A percentile compares a stretch with the other conserved stretches of the same genome.
These are phyloP conservation scores for Zelostemma sp. DNA, from an alignment of 1,140 invertebrate species.

Conservation along the genomic window DNA sequence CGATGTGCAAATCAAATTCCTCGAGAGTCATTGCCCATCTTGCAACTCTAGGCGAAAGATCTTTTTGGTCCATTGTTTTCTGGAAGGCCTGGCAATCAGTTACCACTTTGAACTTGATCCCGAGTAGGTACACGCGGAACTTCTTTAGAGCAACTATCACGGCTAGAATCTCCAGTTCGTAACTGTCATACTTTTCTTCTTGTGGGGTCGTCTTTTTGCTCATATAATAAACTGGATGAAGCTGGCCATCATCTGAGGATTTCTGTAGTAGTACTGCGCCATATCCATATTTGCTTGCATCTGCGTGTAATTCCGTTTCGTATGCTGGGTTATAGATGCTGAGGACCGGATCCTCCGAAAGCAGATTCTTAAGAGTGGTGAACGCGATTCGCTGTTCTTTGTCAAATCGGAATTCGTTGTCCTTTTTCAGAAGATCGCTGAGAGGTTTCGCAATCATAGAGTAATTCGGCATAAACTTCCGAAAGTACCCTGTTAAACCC, in stretches of 20 bases:
- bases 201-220: constrained; percentile 46
- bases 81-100: constrained; percentile 49
- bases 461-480: constrained; percentile 14
- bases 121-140: constrained; percentile 55
- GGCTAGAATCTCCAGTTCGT: constrained; percentile 46
- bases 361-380: not conserved
- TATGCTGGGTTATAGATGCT: constrained; percentile 3
- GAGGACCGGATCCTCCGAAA: constrained; percentile 2
- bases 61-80: constrained; percentile 41
- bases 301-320: constrained; percentile 25
- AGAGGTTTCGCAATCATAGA: constrained; percentile 6
- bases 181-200: constrained; percentile 47
- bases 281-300: constrained; percentile 24
- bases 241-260: constrained; percentile 16
- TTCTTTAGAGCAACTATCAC: constrained; percentile 44
- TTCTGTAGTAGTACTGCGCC: constrained; percentile 19
- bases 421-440: constrained; percentile 7
- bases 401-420: constrained; percentile 8
- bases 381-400: constrained; percentile 2
- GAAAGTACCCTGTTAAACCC: constrained; percentile 23
- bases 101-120: constrained; percentile 46
- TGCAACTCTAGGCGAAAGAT: constrained; percentile 44
- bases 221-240: constrained; percentile 51
- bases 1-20: constrained; percentile 51
- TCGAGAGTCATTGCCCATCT: constrained; percentile 53